Evolutionary conservation across 2,888 invertebrate genomes (phyloP).

Genomic region (Fragum fragum): DNA sequence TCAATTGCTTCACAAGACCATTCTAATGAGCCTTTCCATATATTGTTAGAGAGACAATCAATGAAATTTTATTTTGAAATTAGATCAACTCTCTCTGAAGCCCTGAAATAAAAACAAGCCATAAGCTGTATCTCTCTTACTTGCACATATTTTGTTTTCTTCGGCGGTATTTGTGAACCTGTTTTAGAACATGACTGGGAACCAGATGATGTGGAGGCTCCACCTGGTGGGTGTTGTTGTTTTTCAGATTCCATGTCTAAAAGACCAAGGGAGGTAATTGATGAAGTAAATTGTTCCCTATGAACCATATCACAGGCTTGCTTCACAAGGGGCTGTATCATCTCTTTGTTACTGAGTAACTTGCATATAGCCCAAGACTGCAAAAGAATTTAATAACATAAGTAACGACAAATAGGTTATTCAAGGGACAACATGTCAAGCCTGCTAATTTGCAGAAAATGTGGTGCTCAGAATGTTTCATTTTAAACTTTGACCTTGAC

Average conservation of each 20-base stretch:
- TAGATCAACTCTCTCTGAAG: too few relatives aligned
- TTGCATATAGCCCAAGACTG: conserved; percentile 86
- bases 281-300: conserved; percentile 90
- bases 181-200: conserved; percentile 4
- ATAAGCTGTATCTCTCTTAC: conserved; percentile 51
- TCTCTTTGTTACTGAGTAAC: conserved; percentile 81
- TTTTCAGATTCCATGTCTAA: conserved; percentile 33
- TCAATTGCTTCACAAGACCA: too few relatives aligned
- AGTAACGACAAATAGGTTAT: too few relatives aligned
- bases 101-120: too few relatives aligned
- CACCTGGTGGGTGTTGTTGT: neutral
- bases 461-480: too few relatives aligned
- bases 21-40: too few relatives aligned
- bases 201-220: conserved; percentile 27
- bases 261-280: conserved; percentile 89
- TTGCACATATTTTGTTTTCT: conserved; percentile 75
- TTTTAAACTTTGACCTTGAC: too few relatives aligned
- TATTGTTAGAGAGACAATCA: too few relatives aligned
- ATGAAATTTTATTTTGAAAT: too few relatives aligned
- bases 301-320: conserved; percentile 90
- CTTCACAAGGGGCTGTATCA: conserved; percentile 81
- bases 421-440: too few relatives aligned
- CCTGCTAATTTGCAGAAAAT: too few relatives aligned
- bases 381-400: conserved; percentile 44
- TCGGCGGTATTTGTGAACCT: conserved; percentile 15